Evolutionary conservation across 2,113 vertebrate genomes (phyloP), one percentile per base, ranked within the genome.

Genomic region (Halichoeres trimaculatus): DNA sequence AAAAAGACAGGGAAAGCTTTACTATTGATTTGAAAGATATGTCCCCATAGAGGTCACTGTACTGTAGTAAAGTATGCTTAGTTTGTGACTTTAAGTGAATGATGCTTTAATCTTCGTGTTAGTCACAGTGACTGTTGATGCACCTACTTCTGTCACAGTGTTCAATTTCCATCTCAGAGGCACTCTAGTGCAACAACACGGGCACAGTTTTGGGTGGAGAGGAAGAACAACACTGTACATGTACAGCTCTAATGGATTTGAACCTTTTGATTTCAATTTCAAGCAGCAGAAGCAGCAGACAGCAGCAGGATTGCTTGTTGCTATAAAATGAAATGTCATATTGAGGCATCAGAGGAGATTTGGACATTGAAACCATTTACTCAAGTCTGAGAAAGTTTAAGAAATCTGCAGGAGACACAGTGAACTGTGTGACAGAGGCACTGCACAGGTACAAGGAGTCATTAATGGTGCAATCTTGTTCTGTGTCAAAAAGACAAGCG

Each of bases 311-410:
- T 54, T 58, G 65, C 86, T 75, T 88, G 84, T 87, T 57, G 68
- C 81, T 61, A 9, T 84, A 22, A 91, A 90, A 88, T 88, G 66
- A 88, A 89, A 87, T 88, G 87, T 89, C 89, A 86, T 36, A 54
- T 53, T 17, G 23, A n/a, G 60, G 43, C 72, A 53, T 86, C 78
- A 80, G 40, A 75, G 48, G 51, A 67, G 58, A 23, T 73, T 36
- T 56, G 52, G 69, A 70, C 59, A 30, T 65, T 17, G 72, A 38
- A 43, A 41, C 58, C 61, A 68, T 70, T 66, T 5, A 51, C 22
- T 10, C 56, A 30, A 61, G 22, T 74, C 11, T 40, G n/a, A 34
- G 48, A 48, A 26, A 74, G 67, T 78, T 30, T 74, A 23, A 40
- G 36, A 61, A 65, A 76, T 22, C 35, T 55, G 68, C 72, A 19